These are phyloP conservation scores for Threskiornis aethiopicus DNA, from an alignment of 2,797 vertebrate species.

Conservation along the genomic window DNA sequence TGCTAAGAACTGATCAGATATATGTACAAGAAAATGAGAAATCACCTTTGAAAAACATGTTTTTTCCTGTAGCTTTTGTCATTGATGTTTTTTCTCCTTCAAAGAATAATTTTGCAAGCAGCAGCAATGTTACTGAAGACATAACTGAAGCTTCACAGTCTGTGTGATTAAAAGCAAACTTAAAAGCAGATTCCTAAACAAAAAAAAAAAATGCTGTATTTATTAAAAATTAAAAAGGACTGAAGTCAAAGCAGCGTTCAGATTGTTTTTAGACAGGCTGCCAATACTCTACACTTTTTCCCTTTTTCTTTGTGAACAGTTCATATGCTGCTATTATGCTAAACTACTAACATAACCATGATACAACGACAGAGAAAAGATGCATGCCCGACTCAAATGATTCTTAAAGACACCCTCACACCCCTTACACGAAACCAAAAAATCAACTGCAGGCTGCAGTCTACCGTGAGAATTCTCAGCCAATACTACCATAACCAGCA, in stretches of 20 bases:
- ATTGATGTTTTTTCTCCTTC: neutral
- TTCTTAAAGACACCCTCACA: neutral
- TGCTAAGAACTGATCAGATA: neutral
- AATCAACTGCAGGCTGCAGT: neutral
- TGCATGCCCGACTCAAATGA: neutral
- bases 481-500: neutral
- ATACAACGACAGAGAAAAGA: neutral
- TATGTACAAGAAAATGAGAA: neutral
- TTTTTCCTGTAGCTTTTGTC: neutral
- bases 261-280: neutral
- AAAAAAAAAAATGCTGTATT: neutral
- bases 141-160: neutral
- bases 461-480: neutral
- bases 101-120: neutral
- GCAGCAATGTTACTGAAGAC: neutral
- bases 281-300: neutral
- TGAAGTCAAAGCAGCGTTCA: neutral
- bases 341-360: neutral
- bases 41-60: neutral
- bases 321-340: neutral
- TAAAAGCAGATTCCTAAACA: neutral
- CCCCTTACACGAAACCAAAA: neutral
- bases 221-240: neutral
- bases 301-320: neutral
- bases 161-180: neutral